Conservation (phyloP, 1,140 invertebrate species). For the Microvelia longipes region DNA sequence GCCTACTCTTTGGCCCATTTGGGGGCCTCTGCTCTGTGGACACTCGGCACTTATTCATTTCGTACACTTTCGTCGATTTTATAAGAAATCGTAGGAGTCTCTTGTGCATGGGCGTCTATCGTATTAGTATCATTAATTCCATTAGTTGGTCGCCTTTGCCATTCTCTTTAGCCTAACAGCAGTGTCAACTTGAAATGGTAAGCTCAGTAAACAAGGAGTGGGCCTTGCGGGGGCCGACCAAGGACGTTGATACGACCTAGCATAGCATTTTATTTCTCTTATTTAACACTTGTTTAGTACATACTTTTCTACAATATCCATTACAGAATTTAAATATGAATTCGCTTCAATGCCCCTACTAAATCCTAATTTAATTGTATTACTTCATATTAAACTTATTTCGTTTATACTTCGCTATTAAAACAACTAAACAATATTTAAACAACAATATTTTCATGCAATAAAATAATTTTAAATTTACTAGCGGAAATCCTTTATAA, state of each 20-base stretch:
- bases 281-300: too few species aligned
- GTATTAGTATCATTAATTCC: not conserved
- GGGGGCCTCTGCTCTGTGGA: not conserved
- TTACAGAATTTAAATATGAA: too few species aligned
- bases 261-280: too few species aligned
- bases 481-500: too few species aligned
- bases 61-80: not conserved
- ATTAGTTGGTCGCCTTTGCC: not conserved
- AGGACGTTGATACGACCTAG: not conserved
- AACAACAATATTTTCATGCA: too few species aligned
- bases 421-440: too few species aligned
- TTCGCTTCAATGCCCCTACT: too few species aligned
- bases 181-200: not conserved
- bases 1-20: not conserved
- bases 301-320: too few species aligned
- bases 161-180: not conserved
- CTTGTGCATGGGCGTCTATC: not conserved
- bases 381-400: too few species aligned
- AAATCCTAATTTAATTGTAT: too few species aligned
- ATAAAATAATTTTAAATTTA: too few species aligned
- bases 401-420: too few species aligned
- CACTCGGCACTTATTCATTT: not conserved
- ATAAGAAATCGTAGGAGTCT: not conserved
- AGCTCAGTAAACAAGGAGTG: not conserved
- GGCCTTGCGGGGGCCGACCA: not conserved